phyloP scores from a whole-genome alignment of 2,113 vertebrate genomes.

The Cyprinodon variegatus region DNA sequence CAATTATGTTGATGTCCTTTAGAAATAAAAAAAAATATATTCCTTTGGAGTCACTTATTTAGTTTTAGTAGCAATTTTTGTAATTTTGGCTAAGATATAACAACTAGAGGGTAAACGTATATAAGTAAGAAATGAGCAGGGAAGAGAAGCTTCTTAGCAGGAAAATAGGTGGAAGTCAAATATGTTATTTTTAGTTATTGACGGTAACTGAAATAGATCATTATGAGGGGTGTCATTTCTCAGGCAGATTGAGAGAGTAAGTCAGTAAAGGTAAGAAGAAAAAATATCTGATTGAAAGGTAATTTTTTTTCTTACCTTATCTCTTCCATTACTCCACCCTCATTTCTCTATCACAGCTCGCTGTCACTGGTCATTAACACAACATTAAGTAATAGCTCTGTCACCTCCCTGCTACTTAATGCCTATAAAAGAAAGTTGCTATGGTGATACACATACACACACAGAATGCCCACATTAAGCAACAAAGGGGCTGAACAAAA shows the following conservation, averaged over 20 bases:
- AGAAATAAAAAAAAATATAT: no score
- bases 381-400: constrained; percentile 70
- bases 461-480: constrained; percentile 60
- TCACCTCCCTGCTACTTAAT: constrained; percentile 52
- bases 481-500: constrained; percentile 49
- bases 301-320: constrained; percentile 47
- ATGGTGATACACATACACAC: constrained; percentile 55
- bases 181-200: constrained; percentile 69
- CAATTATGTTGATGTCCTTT: no score
- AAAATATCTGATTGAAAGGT: constrained; percentile 63
- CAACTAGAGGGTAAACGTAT: no score
- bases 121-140: no score
- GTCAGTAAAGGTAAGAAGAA: not conserved
- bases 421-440: constrained; percentile 61
- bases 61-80: no score
- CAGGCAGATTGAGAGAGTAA: constrained; percentile 60
- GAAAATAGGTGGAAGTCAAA: no score
- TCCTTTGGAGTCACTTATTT: no score
- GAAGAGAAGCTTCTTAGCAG: no score
- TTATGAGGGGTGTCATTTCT: constrained; percentile 77
- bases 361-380: constrained; percentile 73
- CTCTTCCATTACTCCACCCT: constrained; percentile 34
- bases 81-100: no score
- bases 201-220: constrained; percentile 73
- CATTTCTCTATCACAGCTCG: constrained; percentile 41